Percentiles rank a stretch among this genome's conserved stretches.
phyloP scores from a whole-genome alignment of 2,888 invertebrate genomes.

The Ophonus ardosiacus region DNA sequence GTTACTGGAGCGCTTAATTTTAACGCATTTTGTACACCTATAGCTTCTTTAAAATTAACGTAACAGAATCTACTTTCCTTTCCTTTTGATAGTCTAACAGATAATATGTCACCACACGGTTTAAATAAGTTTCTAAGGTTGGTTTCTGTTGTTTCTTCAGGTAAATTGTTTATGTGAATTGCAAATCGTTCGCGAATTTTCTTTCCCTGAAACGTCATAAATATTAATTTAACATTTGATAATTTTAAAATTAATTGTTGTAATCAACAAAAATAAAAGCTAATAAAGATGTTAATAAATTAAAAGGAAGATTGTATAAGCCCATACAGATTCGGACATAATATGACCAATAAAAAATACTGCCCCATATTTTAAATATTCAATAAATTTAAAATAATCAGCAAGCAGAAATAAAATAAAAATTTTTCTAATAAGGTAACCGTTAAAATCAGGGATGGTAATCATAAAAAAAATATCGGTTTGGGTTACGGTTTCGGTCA shows the following conservation, averaged over 20 bases:
- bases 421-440: too few relatives aligned
- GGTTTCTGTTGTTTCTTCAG: neutral
- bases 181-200: neutral
- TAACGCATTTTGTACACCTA: neutral
- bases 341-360: too few relatives aligned
- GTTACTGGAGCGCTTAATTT: neutral
- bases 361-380: too few relatives aligned
- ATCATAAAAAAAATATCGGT: too few relatives aligned
- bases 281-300: too few relatives aligned
- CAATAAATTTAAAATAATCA: too few relatives aligned
- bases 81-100: neutral
- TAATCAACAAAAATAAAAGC: neutral
- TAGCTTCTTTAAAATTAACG: constrained; percentile 71
- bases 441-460: too few relatives aligned
- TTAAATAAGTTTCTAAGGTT: neutral
- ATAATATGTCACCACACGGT: neutral
- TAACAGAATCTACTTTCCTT: constrained; percentile 68
- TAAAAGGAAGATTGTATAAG: too few relatives aligned
- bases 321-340: too few relatives aligned
- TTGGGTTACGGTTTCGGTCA: too few relatives aligned
- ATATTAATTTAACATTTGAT: neutral
- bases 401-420: too few relatives aligned
- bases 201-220: neutral
- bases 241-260: neutral
- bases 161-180: neutral